Conservation (phyloP, 2,113 vertebrate genomes). For the Melanerpes formicivorus region DNA sequence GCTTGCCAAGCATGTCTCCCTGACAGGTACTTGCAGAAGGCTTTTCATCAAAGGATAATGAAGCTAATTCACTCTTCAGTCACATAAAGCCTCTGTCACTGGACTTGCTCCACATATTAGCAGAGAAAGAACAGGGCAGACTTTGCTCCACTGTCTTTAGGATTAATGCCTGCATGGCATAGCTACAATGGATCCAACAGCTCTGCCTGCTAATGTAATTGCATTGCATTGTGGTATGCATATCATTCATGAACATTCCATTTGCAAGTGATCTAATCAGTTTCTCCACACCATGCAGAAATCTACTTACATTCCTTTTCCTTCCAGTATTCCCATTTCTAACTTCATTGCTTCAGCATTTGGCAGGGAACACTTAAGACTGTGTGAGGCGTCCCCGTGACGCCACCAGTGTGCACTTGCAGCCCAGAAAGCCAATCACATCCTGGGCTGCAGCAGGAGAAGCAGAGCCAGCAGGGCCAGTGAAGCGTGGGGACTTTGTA, state of each 20-base stretch:
- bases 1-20: not conserved
- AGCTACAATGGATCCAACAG: not conserved
- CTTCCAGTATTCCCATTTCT: conserved; percentile 28
- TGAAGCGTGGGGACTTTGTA: too few relatives aligned
- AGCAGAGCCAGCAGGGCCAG: too few relatives aligned
- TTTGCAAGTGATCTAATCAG: conserved; percentile 49
- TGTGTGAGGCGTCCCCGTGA: not conserved
- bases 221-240: conserved; percentile 4
- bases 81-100: not conserved
- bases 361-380: conserved; percentile 14
- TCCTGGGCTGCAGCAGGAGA: too few relatives aligned
- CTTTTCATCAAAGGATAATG: conserved; percentile 36
- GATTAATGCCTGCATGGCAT: not conserved
- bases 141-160: conserved; percentile 10
- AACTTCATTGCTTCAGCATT: conserved; percentile 33
- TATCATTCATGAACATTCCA: conserved; percentile 48
- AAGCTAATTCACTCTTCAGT: not conserved
- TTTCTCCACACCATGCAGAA: not conserved
- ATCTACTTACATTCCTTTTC: conserved; percentile 29
- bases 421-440: too few relatives aligned
- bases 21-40: conserved; percentile 15
- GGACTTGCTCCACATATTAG: not conserved
- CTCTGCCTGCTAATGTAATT: conserved; percentile 33
- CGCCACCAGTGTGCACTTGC: not conserved
- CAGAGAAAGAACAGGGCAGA: not conserved